These are phyloP conservation scores for Hoplodrina blanda DNA, from an alignment of 2,888 invertebrate genomes.

Conservation along the genomic window DNA sequence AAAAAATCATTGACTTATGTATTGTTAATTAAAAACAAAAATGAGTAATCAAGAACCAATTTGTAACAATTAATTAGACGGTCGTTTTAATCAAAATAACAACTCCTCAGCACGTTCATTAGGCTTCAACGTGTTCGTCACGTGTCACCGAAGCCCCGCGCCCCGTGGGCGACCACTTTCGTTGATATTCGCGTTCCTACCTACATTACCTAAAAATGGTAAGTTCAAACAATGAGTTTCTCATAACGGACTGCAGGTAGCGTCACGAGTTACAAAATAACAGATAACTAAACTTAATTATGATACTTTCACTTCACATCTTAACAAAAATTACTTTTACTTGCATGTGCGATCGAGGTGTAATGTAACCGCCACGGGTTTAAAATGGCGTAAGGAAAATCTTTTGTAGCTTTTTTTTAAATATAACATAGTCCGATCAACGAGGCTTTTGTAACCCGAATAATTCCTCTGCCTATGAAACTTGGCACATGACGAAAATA, in stretches of 20 bases:
- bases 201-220: slow-evolving; percentile 35
- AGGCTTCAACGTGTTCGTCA: not conserved
- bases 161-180: slow-evolving; percentile 39
- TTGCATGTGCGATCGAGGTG: slow-evolving; percentile 8
- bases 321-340: slow-evolving; percentile 60
- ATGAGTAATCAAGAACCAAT: not conserved
- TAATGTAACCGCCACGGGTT: not conserved
- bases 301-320: slow-evolving; percentile 61
- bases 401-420: not conserved
- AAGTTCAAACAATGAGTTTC: slow-evolving; percentile 57
- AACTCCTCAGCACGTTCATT: not conserved
- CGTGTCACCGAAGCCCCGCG: not conserved
- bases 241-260: slow-evolving; percentile 55
- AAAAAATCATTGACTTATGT: too few relatives aligned
- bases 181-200: slow-evolving; percentile 25
- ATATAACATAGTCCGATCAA: too few relatives aligned
- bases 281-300: slow-evolving; percentile 68
- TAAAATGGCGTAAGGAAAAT: slow-evolving; percentile 10
- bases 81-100: slow-evolving; percentile 6
- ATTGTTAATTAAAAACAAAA: too few relatives aligned
- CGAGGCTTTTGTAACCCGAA: too few relatives aligned
- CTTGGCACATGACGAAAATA: too few relatives aligned
- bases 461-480: too few relatives aligned
- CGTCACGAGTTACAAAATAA: slow-evolving; percentile 69
- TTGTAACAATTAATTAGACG: not conserved